These are phyloP conservation scores for Eira barbara DNA, from an alignment of 2,113 vertebrate genomes.

Conservation along the genomic window DNA sequence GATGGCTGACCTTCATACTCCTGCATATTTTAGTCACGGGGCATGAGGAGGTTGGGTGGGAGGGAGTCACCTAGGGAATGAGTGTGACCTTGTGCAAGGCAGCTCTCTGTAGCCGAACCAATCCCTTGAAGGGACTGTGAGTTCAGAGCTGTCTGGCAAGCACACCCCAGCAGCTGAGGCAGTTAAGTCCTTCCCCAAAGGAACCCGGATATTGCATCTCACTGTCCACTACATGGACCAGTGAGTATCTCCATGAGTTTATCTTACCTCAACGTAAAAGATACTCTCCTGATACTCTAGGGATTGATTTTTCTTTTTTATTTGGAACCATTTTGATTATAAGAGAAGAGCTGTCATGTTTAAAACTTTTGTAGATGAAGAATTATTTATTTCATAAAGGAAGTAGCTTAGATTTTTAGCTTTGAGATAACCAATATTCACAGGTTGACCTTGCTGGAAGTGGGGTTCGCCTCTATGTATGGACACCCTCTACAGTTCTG, in stretches of 20 bases:
- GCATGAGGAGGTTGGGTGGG: not conserved
- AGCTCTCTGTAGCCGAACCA: not conserved
- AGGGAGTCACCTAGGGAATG: not conserved
- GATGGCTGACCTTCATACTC: not conserved
- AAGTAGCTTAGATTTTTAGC: not conserved
- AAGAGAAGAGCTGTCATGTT: not conserved
- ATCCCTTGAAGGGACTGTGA: not conserved
- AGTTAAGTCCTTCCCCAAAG: not conserved
- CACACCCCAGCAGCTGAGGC: not conserved
- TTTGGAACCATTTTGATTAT: not conserved
- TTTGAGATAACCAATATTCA: not conserved
- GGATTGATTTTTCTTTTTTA: not conserved
- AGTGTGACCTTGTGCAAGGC: not conserved
- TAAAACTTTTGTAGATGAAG: not conserved
- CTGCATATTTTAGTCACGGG: not conserved
- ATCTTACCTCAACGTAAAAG: not conserved
- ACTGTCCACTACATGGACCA: not conserved
- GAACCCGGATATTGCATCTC: not conserved
- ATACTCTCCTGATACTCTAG: not conserved
- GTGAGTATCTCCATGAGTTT: not conserved
- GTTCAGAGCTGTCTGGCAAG: not conserved
- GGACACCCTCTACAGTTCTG: not conserved
- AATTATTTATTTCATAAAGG: constrained; percentile 3
- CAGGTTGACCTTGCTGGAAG: not conserved
- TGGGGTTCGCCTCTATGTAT: not conserved